These are phyloP conservation scores for Leuciscus idus DNA, from an alignment of 2,113 vertebrate genomes.

Conservation along the genomic window DNA sequence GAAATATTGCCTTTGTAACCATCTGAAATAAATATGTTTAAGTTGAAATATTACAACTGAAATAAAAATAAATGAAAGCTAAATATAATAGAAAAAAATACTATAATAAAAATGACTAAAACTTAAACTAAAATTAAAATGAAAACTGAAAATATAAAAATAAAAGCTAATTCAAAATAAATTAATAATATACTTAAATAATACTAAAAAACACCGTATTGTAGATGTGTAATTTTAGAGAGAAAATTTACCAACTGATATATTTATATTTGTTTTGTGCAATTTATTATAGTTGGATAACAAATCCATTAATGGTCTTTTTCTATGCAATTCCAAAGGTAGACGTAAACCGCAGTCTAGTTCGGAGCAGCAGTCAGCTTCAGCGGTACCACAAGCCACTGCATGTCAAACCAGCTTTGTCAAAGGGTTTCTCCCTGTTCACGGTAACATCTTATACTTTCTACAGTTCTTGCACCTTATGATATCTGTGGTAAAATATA, in stretches of 20 bases:
- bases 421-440: neutral
- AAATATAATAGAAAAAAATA: neutral
- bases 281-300: neutral
- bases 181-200: too few species aligned
- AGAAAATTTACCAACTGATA: neutral
- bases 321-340: conserved; percentile 18
- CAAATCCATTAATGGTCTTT: neutral
- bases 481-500: neutral
- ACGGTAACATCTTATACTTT: conserved; percentile 29
- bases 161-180: too few species aligned
- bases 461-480: neutral
- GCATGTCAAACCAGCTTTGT: neutral
- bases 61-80: neutral
- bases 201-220: too few species aligned
- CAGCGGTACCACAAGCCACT: neutral
- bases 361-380: neutral
- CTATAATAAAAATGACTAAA: too few species aligned
- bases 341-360: neutral
- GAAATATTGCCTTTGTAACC: neutral
- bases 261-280: neutral
- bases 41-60: neutral
- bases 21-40: too few species aligned
- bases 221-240: too few species aligned
- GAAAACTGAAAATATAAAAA: too few species aligned
- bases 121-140: too few species aligned